A percentile compares a stretch with the other conserved stretches of the same genome.
These are phyloP conservation scores for Cactoblastis cactorum DNA, from an alignment of 2,888 invertebrate genomes.

Conservation along the genomic window DNA sequence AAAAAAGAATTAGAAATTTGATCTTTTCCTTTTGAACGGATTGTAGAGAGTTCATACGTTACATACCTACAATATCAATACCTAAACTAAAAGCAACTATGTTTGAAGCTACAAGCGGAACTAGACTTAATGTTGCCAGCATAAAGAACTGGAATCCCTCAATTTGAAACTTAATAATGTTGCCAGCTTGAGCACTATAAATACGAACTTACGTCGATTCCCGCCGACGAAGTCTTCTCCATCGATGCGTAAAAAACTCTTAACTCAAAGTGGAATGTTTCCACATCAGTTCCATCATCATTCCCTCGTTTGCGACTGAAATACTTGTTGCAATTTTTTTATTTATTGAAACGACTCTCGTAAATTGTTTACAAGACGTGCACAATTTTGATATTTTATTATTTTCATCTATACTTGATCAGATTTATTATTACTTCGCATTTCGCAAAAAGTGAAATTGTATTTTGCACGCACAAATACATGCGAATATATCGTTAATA, in stretches of 20 bases:
- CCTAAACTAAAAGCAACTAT: neutral
- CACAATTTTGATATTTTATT: slow-evolving; percentile 14
- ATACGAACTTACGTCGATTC: slow-evolving; percentile 13
- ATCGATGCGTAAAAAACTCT: slow-evolving; percentile 11
- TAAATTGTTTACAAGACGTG: neutral
- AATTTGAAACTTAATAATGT: slow-evolving; percentile 1
- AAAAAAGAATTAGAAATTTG: too few relatives aligned
- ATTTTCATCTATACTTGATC: neutral
- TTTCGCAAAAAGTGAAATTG: too few relatives aligned
- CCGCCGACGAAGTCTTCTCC: slow-evolving; percentile 9
- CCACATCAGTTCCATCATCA: slow-evolving; percentile 22
- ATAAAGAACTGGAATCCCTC: neutral
- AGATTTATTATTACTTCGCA: too few relatives aligned
- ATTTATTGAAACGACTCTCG: slow-evolving; percentile 13
- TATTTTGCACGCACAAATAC: too few relatives aligned
- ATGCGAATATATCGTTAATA: too few relatives aligned
- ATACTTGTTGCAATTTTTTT: slow-evolving; percentile 16
- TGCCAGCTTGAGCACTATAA: slow-evolving; percentile 3
- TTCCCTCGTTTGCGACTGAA: slow-evolving; percentile 18
- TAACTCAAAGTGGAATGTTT: slow-evolving; percentile 20
- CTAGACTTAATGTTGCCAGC: neutral
- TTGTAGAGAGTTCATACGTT: neutral
- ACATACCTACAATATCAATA: neutral
- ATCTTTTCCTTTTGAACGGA: neutral
- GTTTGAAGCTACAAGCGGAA: slow-evolving; percentile 9